These are phyloP conservation scores for Micromussa lordhowensis DNA, from an alignment of 92 coral and sea anemone species.

Conservation along the genomic window DNA sequence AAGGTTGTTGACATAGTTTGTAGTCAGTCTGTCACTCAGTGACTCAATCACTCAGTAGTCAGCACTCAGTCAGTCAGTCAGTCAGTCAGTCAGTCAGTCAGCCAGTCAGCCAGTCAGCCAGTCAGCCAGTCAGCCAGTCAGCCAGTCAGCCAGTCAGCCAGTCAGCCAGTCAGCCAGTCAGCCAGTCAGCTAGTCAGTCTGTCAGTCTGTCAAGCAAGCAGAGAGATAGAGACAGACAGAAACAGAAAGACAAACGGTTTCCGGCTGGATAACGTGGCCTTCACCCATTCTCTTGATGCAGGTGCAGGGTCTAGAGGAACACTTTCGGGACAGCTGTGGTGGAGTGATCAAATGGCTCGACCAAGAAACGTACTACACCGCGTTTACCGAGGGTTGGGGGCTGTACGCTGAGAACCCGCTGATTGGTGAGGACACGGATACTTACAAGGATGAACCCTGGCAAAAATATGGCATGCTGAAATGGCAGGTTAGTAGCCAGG, in stretches of 20 bases:
- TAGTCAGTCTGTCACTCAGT: not conserved
- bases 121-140: too few relatives aligned
- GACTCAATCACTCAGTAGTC: not conserved
- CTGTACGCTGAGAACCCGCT: conserved; percentile 93
- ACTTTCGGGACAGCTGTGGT: conserved; percentile 86
- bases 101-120: too few relatives aligned
- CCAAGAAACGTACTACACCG: conserved; percentile 59
- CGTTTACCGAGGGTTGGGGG: conserved; percentile 92
- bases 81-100: too few relatives aligned
- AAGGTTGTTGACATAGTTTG: too few relatives aligned
- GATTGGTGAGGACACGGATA: conserved; percentile 79
- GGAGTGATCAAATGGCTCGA: conserved; percentile 86
- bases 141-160: too few relatives aligned
- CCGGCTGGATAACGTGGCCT: not conserved
- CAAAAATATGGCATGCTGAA: conserved; percentile 90
- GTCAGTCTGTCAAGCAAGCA: too few relatives aligned
- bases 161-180: too few relatives aligned
- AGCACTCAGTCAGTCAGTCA: not conserved
- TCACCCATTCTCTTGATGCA: conserved; percentile 1
- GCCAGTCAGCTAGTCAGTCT: too few relatives aligned
- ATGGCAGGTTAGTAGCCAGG: conserved; percentile 79
- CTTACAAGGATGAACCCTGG: conserved; percentile 75
- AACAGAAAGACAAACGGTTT: too few relatives aligned
- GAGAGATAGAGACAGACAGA: too few relatives aligned
- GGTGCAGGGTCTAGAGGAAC: conserved; percentile 86